A percentile compares a stretch with the other conserved stretches of the same genome.
Conservation (phyloP, 2,113 vertebrate genomes). For the Eurystomus gularis region DNA sequence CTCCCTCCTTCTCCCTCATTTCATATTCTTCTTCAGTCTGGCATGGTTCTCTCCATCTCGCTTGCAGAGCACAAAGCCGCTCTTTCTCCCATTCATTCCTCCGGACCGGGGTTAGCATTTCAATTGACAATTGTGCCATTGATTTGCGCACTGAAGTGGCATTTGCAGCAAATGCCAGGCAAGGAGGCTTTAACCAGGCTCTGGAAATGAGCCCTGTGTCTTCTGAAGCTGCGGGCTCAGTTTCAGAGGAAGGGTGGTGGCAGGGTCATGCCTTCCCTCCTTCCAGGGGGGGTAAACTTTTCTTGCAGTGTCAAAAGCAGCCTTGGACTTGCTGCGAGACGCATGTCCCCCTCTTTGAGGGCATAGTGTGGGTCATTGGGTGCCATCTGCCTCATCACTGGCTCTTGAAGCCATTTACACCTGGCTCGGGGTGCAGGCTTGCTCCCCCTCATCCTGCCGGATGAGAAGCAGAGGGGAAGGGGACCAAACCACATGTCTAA, state of each 20-base stretch:
- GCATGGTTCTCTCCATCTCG: neutral
- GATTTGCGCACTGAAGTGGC: neutral
- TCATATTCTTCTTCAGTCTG: neutral
- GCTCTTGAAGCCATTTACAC: neutral
- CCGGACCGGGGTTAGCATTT: neutral
- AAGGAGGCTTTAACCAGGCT: neutral
- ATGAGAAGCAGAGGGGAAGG: neutral
- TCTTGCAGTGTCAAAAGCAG: neutral
- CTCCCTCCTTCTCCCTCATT: neutral
- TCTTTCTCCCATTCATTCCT: slow-evolving; percentile 58
- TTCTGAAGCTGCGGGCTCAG: rapidly evolving
- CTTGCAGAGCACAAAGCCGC: slow-evolving; percentile 62
- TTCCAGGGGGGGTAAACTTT: neutral
- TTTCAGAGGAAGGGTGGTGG: neutral
- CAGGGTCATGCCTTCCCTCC: neutral
- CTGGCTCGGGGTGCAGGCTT: neutral
- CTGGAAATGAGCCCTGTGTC: neutral
- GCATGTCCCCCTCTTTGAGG: neutral
- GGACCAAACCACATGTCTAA: neutral
- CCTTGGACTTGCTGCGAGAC: neutral
- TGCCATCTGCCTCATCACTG: neutral
- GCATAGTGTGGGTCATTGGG: neutral
- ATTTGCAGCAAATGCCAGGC: neutral
- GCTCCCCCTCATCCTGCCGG: rapidly evolving
- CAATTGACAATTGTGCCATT: slow-evolving; percentile 68